These are phyloP conservation scores for Uloborus diversus DNA, from an alignment of 1,140 invertebrate species.

Conservation along the genomic window DNA sequence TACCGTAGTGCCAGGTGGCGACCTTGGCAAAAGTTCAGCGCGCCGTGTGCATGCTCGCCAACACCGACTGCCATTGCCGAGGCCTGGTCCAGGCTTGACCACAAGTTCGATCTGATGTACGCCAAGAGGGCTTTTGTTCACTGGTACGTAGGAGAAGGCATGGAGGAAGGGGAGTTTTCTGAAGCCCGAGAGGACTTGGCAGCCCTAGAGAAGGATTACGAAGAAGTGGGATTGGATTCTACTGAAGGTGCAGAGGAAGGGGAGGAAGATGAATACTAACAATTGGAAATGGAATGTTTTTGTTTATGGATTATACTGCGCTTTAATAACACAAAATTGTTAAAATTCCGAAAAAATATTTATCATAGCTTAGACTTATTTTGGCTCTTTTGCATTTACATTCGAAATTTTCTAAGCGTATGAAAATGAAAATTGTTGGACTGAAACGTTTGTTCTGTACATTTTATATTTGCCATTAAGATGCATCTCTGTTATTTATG, in stretches of 20 bases:
- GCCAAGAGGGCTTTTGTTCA: constrained; percentile 65
- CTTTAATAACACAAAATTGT: too few species aligned
- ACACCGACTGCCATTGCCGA: constrained; percentile 79
- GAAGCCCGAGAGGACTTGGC: constrained; percentile 72
- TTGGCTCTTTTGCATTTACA: too few species aligned
- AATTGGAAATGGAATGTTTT: too few species aligned
- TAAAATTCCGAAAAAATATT: too few species aligned
- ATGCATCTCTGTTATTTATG: too few species aligned
- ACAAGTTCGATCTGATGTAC: constrained; percentile 70
- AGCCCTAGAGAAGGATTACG: constrained; percentile 76
- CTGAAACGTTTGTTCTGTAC: too few species aligned
- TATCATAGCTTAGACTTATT: too few species aligned
- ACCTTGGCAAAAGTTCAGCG: constrained; percentile 71
- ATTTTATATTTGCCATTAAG: too few species aligned
- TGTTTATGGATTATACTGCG: too few species aligned
- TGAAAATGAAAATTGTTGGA: too few species aligned
- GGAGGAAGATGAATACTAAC: constrained; percentile 5
- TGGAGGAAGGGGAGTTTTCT: constrained; percentile 69
- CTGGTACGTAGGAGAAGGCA: constrained; percentile 68
- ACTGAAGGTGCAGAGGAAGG: constrained; percentile 72
- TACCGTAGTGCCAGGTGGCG: constrained; percentile 82
- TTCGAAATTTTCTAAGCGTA: too few species aligned
- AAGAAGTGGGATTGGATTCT: constrained; percentile 71
- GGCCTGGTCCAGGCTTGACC: constrained; percentile 71
- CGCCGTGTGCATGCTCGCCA: constrained; percentile 79